These are phyloP conservation scores for Coreoperca whiteheadi DNA, from an alignment of 2,113 vertebrate species.

Conservation along the genomic window DNA sequence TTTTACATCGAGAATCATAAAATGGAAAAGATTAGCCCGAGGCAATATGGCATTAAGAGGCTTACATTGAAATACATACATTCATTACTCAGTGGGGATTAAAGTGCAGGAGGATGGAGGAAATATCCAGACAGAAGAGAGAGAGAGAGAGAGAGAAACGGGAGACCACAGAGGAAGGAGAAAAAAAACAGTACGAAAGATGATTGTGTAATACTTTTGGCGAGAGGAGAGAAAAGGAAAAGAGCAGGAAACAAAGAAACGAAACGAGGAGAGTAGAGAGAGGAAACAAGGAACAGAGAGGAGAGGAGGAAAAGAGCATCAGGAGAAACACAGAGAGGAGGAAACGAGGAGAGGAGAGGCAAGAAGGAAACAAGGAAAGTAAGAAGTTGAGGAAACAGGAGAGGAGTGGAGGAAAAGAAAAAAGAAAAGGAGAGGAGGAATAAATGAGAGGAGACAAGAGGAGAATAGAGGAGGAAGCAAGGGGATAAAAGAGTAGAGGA, in stretches of 20 bases:
- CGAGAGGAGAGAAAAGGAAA: too few species aligned
- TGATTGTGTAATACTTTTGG: neutral
- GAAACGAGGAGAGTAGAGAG: neutral
- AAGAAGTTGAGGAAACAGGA: neutral
- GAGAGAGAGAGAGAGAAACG: neutral
- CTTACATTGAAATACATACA: slow-evolving; percentile 26
- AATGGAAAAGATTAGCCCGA: slow-evolving; percentile 21
- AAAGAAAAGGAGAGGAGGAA: neutral
- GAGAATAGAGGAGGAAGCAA: neutral
- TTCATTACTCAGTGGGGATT: slow-evolving; percentile 21
- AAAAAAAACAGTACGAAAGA: neutral
- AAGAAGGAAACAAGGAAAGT: neutral
- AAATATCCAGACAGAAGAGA: neutral
- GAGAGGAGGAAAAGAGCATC: too few species aligned
- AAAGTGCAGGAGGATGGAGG: neutral
- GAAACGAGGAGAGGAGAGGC: neutral
- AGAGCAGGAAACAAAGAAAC: too few species aligned
- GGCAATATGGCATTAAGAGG: slow-evolving; percentile 42
- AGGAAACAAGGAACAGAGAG: neutral
- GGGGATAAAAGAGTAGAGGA: too few species aligned
- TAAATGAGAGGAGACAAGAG: neutral
- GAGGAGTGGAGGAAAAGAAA: neutral
- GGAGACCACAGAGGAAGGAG: neutral
- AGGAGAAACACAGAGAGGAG: too few species aligned
- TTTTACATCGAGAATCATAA: slow-evolving; percentile 10